Evolutionary conservation across 2,113 vertebrate species (phyloP), one percentile per base, ranked within the genome.

Genomic region (Noctilio leporinus): DNA sequence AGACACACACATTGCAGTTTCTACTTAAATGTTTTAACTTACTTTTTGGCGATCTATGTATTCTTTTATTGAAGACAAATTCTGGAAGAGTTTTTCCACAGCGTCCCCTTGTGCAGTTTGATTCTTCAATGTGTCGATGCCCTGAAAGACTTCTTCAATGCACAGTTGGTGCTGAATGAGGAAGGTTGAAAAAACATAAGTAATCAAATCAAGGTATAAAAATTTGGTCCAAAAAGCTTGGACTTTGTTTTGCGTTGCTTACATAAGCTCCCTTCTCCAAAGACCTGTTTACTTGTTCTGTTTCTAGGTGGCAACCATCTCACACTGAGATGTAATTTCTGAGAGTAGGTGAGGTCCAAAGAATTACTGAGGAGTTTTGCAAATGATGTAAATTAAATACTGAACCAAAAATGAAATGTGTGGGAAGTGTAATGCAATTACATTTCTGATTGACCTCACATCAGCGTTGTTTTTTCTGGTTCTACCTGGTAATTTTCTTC

Each of bases 161-260:
- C 98, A 98, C 7, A 97, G 96, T 14, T 30, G 94, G n/a, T 98
- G 96, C 98, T 98, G 95, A 93, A 5, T 11, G 77, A 94, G 72
- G 47, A 93, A 92, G 75, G 81, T 94, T 89, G 73, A 5, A 91
- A 84, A 86, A 45, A 75, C 8, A 43, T 12, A 57, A 94, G 53
- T 33, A 77, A 76, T 64, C 43, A 80, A 91, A 80, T 43, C 33
- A 70, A 89, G 15, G n/a, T 24, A 69, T 77, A 51, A 59, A 89
- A 51, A 35, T 20, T 30, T 40, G 14, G 15, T 51, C 14, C 45
- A 17, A 70, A 65, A 93, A 92, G 38, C 19, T 49, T 81, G 65
- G 76, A 57, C 73, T 72, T 87, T 84, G 22, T 88, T 92, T 91
- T 75, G 47, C 59, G 38, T 17, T 72, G 4, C 65, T 72, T 80